A percentile compares a stretch with the other conserved stretches of the same genome.
These are phyloP conservation scores for Cremastinae sp. DNA, from an alignment of 2,888 invertebrate genomes.

Conservation along the genomic window DNA sequence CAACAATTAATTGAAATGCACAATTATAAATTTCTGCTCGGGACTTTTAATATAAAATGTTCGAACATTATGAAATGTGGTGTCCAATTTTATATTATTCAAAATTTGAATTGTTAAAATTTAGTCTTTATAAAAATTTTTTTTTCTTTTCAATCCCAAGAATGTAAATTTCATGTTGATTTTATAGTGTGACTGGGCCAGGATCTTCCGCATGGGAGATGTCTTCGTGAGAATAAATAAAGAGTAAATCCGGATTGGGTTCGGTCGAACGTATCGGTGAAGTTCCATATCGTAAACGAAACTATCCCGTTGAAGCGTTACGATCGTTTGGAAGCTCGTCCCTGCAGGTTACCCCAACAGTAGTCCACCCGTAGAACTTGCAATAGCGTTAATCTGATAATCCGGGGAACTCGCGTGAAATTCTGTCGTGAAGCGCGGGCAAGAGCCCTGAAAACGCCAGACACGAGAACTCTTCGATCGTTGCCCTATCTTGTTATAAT, in stretches of 20 bases:
- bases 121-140: too few species aligned
- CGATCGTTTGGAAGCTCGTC: constrained; percentile 44
- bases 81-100: too few species aligned
- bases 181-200: not conserved
- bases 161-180: too few species aligned
- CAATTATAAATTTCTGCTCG: too few species aligned
- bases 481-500: constrained; percentile 18
- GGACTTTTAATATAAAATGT: too few species aligned
- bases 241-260: constrained; percentile 22
- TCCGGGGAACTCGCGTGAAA: constrained; percentile 37
- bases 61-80: too few species aligned
- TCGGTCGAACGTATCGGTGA: constrained; percentile 40
- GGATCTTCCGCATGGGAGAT: not conserved
- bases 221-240: constrained; percentile 15
- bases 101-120: too few species aligned
- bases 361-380: not conserved
- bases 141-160: too few species aligned
- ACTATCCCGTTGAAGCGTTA: constrained; percentile 34
- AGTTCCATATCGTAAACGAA: constrained; percentile 44
- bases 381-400: constrained; percentile 38
- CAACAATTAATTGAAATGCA: too few species aligned
- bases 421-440: constrained; percentile 25
- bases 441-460: constrained; percentile 12
- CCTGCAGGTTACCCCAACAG: constrained; percentile 39
- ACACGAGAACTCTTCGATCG: not conserved